These are phyloP conservation scores for Lepeophtheirus nordmannii DNA, from an alignment of 2,888 invertebrate species.

Conservation along the genomic window DNA sequence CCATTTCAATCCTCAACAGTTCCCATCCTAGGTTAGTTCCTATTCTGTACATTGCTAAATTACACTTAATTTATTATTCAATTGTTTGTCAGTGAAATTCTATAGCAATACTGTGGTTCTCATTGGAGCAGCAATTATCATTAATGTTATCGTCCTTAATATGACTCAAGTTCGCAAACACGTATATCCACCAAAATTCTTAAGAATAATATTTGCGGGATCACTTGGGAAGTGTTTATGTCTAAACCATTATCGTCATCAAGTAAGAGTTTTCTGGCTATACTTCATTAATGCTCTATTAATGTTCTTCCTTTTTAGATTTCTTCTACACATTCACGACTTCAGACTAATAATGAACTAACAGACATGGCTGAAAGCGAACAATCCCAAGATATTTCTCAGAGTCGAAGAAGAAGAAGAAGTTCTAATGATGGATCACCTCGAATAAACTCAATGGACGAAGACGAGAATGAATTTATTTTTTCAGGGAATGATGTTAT, in stretches of 20 bases:
- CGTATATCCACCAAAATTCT: slow-evolving; percentile 12
- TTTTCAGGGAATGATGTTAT: background rate
- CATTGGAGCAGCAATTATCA: slow-evolving; percentile 19
- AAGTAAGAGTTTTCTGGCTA: background rate
- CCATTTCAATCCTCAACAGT: slow-evolving; percentile 6
- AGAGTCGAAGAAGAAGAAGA: background rate
- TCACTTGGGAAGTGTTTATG: slow-evolving; percentile 9
- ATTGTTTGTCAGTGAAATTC: slow-evolving; percentile 1
- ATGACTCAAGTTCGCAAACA: slow-evolving; percentile 8
- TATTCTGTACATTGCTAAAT: background rate
- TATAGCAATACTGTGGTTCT: slow-evolving; percentile 19
- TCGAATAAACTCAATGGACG: background rate
- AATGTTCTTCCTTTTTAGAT: background rate
- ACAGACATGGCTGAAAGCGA: slow-evolving; percentile 18
- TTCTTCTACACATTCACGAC: slow-evolving; percentile 17
- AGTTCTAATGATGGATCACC: background rate
- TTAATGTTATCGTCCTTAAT: slow-evolving; percentile 10
- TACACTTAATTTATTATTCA: too few species aligned
- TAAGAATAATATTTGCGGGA: slow-evolving; percentile 17
- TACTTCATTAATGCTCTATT: background rate
- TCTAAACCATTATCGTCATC: slow-evolving; percentile 19
- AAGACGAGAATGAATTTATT: background rate
- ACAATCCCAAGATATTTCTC: background rate
- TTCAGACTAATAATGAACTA: background rate
- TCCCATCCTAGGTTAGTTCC: slow-evolving; percentile 7